These are phyloP conservation scores for Chrysolina haemoptera DNA, from an alignment of 2,888 invertebrate genomes.

Conservation along the genomic window DNA sequence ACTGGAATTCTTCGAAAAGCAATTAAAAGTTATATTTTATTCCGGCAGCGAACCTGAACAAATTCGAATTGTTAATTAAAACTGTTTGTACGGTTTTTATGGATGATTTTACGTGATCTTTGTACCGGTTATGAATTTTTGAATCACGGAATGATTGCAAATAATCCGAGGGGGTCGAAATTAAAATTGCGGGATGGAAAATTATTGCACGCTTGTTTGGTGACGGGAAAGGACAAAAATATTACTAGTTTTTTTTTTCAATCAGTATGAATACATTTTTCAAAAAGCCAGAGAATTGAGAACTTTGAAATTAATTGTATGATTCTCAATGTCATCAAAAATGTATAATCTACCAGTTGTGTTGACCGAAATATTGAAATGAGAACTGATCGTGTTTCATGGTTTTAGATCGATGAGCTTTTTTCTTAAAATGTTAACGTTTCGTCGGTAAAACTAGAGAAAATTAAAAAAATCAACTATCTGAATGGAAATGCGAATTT, in stretches of 20 bases:
- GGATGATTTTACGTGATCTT: constrained; percentile 10
- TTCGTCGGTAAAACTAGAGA: no score
- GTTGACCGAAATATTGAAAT: no score
- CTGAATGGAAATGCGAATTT: no score
- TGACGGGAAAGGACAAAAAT: not conserved
- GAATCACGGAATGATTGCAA: constrained; percentile 4
- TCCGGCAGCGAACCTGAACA: not conserved
- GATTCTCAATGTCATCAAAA: not conserved
- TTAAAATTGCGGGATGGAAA: not conserved
- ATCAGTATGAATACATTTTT: no score
- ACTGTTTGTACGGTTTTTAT: constrained; percentile 15
- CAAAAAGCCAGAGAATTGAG: no score
- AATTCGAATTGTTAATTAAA: constrained; percentile 20
- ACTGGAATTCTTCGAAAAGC: constrained; percentile 21
- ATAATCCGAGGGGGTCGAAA: not conserved
- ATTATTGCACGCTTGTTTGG: not conserved
- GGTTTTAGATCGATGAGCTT: no score
- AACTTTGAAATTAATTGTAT: no score
- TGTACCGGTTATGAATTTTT: constrained; percentile 17
- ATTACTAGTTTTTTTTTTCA: not conserved
- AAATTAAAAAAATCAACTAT: no score
- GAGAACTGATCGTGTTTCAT: no score
- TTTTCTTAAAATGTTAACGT: no score
- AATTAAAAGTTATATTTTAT: constrained; percentile 16
- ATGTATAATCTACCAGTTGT: not conserved